Conservation (phyloP, 1,140 invertebrate genomes). For the Dendroctonus valens region DNA sequence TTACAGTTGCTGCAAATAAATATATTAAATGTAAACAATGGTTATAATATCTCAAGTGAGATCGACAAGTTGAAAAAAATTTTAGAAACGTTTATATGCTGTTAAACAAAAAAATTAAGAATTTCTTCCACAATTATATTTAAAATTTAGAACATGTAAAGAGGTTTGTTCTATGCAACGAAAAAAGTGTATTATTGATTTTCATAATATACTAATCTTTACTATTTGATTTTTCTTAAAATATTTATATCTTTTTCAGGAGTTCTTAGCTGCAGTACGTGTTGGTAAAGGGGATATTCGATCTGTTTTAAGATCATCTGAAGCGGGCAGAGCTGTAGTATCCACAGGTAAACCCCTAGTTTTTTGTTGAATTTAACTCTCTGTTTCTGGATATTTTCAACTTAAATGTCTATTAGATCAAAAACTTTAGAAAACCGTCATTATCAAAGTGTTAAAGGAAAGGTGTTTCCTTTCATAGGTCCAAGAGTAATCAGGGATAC, state of each 20-base stretch:
- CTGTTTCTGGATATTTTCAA: not conserved
- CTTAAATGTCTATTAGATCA: not conserved
- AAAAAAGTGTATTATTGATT: no score
- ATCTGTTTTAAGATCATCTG: constrained; percentile 62
- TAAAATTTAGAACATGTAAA: no score
- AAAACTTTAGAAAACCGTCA: not conserved
- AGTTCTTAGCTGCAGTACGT: constrained; percentile 69
- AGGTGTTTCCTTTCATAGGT: constrained; percentile 9
- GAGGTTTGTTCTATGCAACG: no score
- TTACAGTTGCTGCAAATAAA: no score
- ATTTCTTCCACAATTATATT: no score
- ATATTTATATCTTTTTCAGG: constrained; percentile 67
- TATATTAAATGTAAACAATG: no score
- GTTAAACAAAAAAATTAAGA: no score
- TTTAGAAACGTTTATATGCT: no score
- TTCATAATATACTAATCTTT: no score
- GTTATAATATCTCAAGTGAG: no score
- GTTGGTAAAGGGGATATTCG: constrained; percentile 66
- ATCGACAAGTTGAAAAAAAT: no score
- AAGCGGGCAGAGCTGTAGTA: constrained; percentile 54
- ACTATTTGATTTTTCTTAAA: constrained; percentile 22
- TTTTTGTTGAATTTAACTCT: not conserved
- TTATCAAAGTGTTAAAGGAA: not conserved
- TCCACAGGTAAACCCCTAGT: constrained; percentile 53
- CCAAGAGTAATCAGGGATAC: constrained; percentile 74